Base-by-base conservation (phyloP, 2,113 vertebrate genomes). In the Podarcis muralis region DNA sequence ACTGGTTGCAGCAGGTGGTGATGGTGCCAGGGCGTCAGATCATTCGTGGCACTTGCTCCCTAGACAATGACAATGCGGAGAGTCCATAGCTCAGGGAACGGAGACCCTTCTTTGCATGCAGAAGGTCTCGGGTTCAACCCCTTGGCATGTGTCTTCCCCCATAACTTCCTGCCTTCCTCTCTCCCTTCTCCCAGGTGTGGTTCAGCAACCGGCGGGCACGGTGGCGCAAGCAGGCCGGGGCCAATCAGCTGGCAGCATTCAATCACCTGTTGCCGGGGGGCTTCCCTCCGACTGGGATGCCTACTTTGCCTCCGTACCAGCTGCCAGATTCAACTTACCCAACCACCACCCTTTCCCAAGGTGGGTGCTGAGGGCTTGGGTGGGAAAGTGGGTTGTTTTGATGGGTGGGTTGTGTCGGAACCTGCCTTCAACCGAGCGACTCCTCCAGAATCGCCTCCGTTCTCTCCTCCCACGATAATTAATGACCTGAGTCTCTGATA, bases 221-320 rank as follows among this genome's bases (percentile, higher is more conserved):
- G 35, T 99, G 99, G 99, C 98, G 99, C 89, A 99, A 99, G 93
- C 99, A 99, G 93, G 99, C 99, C 0, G 99, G 99, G 43, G 99
- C 99, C 25, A 99, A 99, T 96, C 99, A 99, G 91, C 97, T 99
- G n/a, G 99, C 99, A 0, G 99, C 99, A 0, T 99, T 99, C 95
- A 99, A 99, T 93, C 99, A 99, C 96, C 97, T 99, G 89, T 97
- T 99, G 85, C 99, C 99, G 0, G 99, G 99, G 88, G 99, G 98
- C 27, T 99, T 99, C 95, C 98, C 99, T 0, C 98, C 98, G 0
- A 97, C 98, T 0, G 98, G 98, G 25, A 99, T 99, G 98, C 98
- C 99, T 1, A 97, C 98, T 0, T 95, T 99, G 91, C 98, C 99
- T 53, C 98, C 98, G 0, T 99, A 99, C 96, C 99, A 99, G 97